These are phyloP conservation scores for Crax fasciolata DNA, from an alignment of 2,797 vertebrate species.

Conservation along the genomic window DNA sequence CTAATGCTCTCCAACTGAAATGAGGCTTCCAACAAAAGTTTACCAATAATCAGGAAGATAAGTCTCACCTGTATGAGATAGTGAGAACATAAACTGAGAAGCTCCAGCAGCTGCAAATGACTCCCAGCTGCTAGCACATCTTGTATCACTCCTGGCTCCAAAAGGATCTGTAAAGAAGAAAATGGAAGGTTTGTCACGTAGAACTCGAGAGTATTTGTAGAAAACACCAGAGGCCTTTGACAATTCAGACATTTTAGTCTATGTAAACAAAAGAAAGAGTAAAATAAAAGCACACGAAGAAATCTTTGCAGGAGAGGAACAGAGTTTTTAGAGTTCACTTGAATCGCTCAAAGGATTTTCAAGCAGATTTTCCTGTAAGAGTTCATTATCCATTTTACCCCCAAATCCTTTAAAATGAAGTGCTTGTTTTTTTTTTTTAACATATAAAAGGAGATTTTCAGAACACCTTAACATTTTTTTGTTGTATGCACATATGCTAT, in stretches of 20 bases:
- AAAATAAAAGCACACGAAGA: not conserved
- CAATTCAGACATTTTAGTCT: not conserved
- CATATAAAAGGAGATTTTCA: not conserved
- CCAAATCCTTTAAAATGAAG: not conserved
- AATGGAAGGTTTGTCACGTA: slow-evolving; percentile 1
- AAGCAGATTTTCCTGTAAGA: not conserved
- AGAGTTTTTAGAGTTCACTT: not conserved
- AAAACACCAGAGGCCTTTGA: not conserved
- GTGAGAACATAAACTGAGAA: slow-evolving; percentile 95
- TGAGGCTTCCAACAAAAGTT: not conserved
- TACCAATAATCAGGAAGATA: not conserved
- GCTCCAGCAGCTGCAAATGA: slow-evolving; percentile 96
- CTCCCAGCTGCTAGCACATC: slow-evolving; percentile 97
- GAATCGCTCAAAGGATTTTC: not conserved
- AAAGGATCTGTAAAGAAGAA: slow-evolving; percentile 88
- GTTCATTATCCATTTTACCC: not conserved
- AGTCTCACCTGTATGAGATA: slow-evolving; percentile 92
- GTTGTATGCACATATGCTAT: not conserved
- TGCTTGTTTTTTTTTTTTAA: not conserved
- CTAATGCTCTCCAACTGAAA: not conserved
- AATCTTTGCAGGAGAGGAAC: not conserved
- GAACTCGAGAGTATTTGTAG: not conserved
- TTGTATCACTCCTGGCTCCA: slow-evolving; percentile 95
- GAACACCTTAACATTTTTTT: not conserved
- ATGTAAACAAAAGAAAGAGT: not conserved